A percentile compares a stretch with the other conserved stretches of the same genome.
phyloP scores from a whole-genome alignment of 2,888 invertebrate species.

The Alviniconcha strummeri region DNA sequence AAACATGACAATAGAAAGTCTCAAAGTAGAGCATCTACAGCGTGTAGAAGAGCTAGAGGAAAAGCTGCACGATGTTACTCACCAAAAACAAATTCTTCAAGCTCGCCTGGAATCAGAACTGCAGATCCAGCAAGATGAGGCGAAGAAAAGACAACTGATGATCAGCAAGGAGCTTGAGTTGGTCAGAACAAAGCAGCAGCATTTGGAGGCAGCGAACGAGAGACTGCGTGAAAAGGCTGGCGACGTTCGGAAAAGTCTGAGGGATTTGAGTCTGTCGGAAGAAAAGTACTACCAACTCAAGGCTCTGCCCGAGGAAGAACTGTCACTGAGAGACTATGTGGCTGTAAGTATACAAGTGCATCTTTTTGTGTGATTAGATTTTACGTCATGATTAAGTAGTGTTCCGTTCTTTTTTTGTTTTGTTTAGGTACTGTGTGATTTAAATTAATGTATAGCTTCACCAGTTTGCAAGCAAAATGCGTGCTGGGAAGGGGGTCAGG shows the following conservation, averaged over 20 bases:
- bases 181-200: slow-evolving; percentile 66
- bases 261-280: slow-evolving; percentile 68
- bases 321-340: slow-evolving; percentile 71
- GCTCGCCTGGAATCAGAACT: slow-evolving; percentile 69
- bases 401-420: not conserved
- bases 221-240: slow-evolving; percentile 69
- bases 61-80: slow-evolving; percentile 69
- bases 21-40: slow-evolving; percentile 70
- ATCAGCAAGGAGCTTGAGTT: slow-evolving; percentile 68
- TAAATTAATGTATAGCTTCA: too few species aligned
- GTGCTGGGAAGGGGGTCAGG: too few species aligned
- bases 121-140: slow-evolving; percentile 70
- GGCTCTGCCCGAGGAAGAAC: slow-evolving; percentile 61
- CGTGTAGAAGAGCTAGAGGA: slow-evolving; percentile 72
- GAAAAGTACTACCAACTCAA: slow-evolving; percentile 67
- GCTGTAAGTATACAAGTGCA: slow-evolving; percentile 61
- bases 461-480: too few species aligned
- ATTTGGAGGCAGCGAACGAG: slow-evolving; percentile 71
- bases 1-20: slow-evolving; percentile 69
- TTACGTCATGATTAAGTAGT: not conserved
- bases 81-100: slow-evolving; percentile 71
- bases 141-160: slow-evolving; percentile 65
- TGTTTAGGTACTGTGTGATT: not conserved
- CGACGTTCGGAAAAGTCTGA: slow-evolving; percentile 65
- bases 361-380: not conserved